Percentiles rank a stretch among this genome's conserved stretches.
These are phyloP conservation scores for Octodon degus DNA, from an alignment of 2,113 vertebrate species.

Conservation along the genomic window DNA sequence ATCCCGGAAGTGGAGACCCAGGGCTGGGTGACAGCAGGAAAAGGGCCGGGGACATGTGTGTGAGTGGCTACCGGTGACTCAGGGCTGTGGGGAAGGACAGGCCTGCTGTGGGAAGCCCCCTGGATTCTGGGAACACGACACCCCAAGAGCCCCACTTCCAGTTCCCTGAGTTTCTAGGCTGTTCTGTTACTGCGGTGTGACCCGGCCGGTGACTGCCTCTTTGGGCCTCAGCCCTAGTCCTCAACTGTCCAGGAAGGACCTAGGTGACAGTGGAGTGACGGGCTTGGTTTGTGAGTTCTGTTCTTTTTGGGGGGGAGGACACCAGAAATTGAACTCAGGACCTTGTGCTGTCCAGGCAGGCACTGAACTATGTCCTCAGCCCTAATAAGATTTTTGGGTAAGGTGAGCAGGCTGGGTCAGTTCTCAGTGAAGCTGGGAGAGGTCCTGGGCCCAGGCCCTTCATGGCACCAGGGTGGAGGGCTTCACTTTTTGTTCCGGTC, in stretches of 20 bases:
- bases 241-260: background rate
- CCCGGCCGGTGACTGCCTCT: background rate
- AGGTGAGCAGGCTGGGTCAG: rapidly evolving
- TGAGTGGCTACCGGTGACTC: slow-evolving; percentile 19
- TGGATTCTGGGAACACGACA: slow-evolving; percentile 22
- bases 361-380: too few relatives aligned
- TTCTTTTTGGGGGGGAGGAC: too few relatives aligned
- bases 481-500: background rate
- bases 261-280: background rate
- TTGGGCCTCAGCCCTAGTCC: background rate
- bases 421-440: background rate
- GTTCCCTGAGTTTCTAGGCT: rapidly evolving
- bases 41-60: background rate
- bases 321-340: too few relatives aligned
- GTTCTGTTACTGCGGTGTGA: background rate
- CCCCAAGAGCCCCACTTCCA: background rate
- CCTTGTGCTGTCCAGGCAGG: too few relatives aligned
- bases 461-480: rapidly evolving
- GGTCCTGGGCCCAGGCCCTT: background rate
- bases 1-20: background rate
- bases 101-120: slow-evolving; percentile 65
- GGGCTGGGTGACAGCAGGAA: background rate
- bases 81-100: background rate
- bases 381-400: background rate
- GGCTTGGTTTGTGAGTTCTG: background rate